These are phyloP conservation scores for Autographa gamma DNA, from an alignment of 2,888 invertebrate species.

Conservation along the genomic window DNA sequence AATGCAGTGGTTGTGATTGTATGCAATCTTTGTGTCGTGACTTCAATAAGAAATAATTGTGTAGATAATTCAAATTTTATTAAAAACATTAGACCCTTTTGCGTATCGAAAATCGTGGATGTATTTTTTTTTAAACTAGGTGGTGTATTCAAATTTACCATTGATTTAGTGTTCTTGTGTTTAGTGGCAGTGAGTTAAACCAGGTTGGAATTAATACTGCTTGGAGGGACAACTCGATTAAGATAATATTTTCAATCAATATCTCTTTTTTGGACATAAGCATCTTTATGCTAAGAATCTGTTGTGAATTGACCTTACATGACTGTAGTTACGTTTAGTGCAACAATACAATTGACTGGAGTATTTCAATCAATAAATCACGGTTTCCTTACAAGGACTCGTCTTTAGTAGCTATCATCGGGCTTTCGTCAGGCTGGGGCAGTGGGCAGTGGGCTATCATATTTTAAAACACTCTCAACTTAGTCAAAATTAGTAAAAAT, in stretches of 20 bases:
- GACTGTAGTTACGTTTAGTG: not conserved
- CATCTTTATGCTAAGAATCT: not conserved
- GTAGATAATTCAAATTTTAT: conserved; percentile 25
- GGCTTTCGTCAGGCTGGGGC: not conserved
- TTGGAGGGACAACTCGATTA: not conserved
- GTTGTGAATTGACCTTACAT: not conserved
- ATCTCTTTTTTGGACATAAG: not conserved
- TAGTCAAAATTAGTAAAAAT: not conserved
- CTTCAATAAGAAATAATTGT: conserved; percentile 30
- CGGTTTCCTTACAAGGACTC: not conserved
- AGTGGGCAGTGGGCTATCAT: not conserved
- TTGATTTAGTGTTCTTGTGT: not conserved
- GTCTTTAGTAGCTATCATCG: not conserved
- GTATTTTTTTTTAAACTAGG: not conserved
- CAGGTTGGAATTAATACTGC: not conserved
- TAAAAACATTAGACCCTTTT: conserved; percentile 2
- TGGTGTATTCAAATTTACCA: not conserved
- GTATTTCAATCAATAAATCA: not conserved
- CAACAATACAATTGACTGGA: not conserved
- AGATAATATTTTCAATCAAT: not conserved
- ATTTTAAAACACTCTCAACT: not conserved
- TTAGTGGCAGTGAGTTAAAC: not conserved
- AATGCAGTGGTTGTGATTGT: conserved; percentile 79
- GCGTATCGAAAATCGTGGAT: conserved; percentile 24
- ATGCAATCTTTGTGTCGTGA: conserved; percentile 65